Base-by-base conservation (phyloP, 2,113 vertebrate species). In the Bucco capensis region DNA sequence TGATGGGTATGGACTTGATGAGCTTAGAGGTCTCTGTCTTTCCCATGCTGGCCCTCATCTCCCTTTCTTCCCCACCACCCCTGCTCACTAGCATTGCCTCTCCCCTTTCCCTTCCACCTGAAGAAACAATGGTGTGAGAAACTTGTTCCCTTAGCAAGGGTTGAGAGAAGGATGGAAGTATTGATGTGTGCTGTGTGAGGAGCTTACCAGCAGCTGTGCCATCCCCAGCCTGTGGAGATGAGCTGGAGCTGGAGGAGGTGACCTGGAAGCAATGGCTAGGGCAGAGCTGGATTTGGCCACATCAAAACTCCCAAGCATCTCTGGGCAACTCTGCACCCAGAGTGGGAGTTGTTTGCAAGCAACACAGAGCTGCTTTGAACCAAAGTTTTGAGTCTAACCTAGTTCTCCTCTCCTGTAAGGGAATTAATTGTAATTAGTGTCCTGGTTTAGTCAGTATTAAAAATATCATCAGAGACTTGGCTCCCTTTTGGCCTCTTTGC, bases 401-500 rank as follows among this genome's bases (percentile, higher is more conserved):
- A 72, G 31, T 65, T 92, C 33, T 83, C 15, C 6, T 54, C 81
- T 86, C 65, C 12, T 64, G 16, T 24, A 72, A 78, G 5, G 42
- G 40, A 91, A 88, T 81, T 66, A 90, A 71, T 44, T 2, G 23
- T 82, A 80, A 46, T 61, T 31, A 5, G 0, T 82, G 86, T 86
- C 57, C 50, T 14, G 5, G 27, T 65, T 54, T 70, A 90, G 86
- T 61, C 21, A 54, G 38, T 65, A 25, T 83, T 90, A 92, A 95
- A 95, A 93, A 88, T 86, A 82, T 27, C 37, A 61, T 35, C 19
- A 73, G 69, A 86, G 76, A 67, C 4, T 67, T 49, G 66, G 14
- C 51, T 83, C 15, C 51, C 33, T 27, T 81, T 86, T 69, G 76
- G 46, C 53, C 33, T 69, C 17, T 86, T 83, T 74, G 31, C 65